Percentiles rank a stretch among this genome's conserved stretches.
These are phyloP conservation scores for Cheilosia soror DNA, from an alignment of 2,888 invertebrate species.

Conservation along the genomic window DNA sequence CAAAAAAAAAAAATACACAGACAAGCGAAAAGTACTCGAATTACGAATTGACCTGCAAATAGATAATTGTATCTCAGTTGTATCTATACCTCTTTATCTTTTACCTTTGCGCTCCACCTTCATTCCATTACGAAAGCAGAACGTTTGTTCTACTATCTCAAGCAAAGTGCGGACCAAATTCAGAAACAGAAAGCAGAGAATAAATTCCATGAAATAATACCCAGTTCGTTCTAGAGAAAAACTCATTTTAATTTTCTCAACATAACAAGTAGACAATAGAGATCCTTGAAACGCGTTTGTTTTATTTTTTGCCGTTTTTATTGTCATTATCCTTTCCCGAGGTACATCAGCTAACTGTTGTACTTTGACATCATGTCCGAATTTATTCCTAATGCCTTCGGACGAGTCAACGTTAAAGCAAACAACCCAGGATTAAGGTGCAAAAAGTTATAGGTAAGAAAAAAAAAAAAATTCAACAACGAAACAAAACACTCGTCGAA, in stretches of 20 bases:
- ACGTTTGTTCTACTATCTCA: background rate
- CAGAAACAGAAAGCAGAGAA: background rate
- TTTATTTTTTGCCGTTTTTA: conserved; percentile 41
- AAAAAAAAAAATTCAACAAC: conserved; percentile 8
- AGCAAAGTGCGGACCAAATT: background rate
- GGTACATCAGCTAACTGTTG: conserved; percentile 13
- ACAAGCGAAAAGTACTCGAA: conserved; percentile 48
- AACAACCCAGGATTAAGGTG: conserved; percentile 48
- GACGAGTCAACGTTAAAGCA: conserved; percentile 31
- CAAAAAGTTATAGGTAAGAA: conserved; percentile 1
- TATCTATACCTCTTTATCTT: conserved; percentile 3
- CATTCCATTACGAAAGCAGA: background rate
- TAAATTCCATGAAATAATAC: conserved; percentile 24
- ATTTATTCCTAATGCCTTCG: conserved; percentile 47
- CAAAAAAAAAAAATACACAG: background rate
- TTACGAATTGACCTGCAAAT: conserved; percentile 66
- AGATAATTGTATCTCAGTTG: conserved; percentile 49
- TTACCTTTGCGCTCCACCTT: background rate
- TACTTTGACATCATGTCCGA: conserved; percentile 64
- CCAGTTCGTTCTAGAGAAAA: background rate
- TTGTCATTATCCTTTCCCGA: conserved; percentile 45
- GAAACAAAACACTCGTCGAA: conserved; percentile 27
- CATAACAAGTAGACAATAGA: conserved; percentile 1
- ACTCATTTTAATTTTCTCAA: conserved; percentile 57
- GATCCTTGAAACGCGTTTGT: conserved; percentile 47